Evolutionary conservation across 2,888 invertebrate species (phyloP).

Genomic region (Lypha dubia): DNA sequence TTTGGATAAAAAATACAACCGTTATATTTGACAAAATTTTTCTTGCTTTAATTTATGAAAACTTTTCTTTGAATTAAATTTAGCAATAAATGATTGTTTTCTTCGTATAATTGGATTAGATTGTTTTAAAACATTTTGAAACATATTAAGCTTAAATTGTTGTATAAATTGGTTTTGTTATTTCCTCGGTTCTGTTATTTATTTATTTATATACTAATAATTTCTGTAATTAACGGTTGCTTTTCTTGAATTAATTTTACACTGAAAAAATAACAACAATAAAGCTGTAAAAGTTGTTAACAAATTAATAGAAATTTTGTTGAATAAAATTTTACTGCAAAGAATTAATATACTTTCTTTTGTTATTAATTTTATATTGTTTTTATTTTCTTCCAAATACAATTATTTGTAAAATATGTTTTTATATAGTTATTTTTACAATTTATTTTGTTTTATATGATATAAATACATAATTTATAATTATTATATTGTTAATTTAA

Average conservation of each 20-base stretch:
- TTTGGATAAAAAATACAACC: constrained; percentile 63
- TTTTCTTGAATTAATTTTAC: constrained; percentile 9
- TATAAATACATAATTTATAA: constrained; percentile 26
- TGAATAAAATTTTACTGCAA: not conserved
- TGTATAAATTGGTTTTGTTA: not conserved
- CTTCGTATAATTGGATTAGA: constrained; percentile 33
- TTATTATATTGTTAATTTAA: constrained; percentile 44
- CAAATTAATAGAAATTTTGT: not conserved
- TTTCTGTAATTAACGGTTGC: constrained; percentile 61
- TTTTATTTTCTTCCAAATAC: constrained; percentile 31
- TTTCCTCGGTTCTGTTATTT: not conserved
- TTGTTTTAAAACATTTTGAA: constrained; percentile 43
- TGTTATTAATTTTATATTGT: constrained; percentile 11
- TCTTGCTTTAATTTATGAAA: constrained; percentile 17
- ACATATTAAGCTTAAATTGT: constrained; percentile 46
- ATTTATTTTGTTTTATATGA: constrained; percentile 28
- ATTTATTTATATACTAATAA: constrained; percentile 10
- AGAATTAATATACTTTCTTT: not conserved
- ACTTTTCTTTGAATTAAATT: constrained; percentile 39
- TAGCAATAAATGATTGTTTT: constrained; percentile 66
- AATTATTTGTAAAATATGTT: constrained; percentile 28
- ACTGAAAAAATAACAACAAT: not conserved
- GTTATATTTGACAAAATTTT: constrained; percentile 55
- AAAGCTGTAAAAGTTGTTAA: not conserved
- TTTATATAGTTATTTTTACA: constrained; percentile 45